Evolutionary conservation across 1,140 invertebrate species (phyloP), one percentile per base, ranked within the genome.

Genomic region (Brachionus sp.): DNA sequence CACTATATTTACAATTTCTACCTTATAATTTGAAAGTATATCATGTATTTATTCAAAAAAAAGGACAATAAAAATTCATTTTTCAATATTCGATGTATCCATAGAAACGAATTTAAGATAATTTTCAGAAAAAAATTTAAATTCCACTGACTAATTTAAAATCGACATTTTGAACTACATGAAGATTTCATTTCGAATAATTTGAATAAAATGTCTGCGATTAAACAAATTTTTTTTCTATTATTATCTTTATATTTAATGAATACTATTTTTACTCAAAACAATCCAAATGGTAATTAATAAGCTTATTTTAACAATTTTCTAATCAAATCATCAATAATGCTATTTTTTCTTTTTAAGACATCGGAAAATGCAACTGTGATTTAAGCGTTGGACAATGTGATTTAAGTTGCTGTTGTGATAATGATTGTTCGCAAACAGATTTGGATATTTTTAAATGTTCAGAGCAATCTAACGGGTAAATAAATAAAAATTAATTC

Each of bases 371-470:
- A 25, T 75, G 70, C 13, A 75, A 75, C n/a, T 75, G 70, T 46
- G 70, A 75, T 46, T 75, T 75, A 12, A 75, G 19, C 10, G 5
- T 46, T 12, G 29, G 44, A 12, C 19, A 19, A 6, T 75, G 70
- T 46, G 70, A 75, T 33, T 13, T 75, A 12, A 75, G 46, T 75
- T 75, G 70, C 33, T 75, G 70, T 25, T 75, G 70, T 46, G 70
- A 75, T 29, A 46, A 10, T 25, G 39, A 42, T 44, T 75, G 70
- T 13, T 75, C 42, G 3, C n/a, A 42, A 35, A 12, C 25, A 13
- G 70, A 75, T 46, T 33, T 75, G 1, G 39, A 75, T 44, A n/a
- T 46, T 25, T 75, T 75, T 35, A 25, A 25, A 46, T 75, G 70
- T 75, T 13, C 70, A 3, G 23, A 35, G 13, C 7, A 6, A 5